phyloP scores from a whole-genome alignment of 2,797 vertebrate genomes.

The Chrysocyon brachyurus region DNA sequence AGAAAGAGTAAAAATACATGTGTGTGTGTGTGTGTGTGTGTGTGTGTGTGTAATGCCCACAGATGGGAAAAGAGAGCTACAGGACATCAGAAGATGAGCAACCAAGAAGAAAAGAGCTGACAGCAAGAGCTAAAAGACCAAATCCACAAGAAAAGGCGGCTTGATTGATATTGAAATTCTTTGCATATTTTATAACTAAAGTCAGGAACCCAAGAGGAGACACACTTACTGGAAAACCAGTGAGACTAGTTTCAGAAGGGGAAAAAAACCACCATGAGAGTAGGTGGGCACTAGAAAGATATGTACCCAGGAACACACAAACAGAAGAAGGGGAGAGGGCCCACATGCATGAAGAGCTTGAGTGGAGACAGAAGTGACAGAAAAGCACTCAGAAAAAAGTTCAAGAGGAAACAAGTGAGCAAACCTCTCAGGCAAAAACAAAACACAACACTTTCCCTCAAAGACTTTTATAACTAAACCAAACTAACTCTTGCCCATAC shows the following conservation, averaged over 20 bases:
- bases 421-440: not conserved
- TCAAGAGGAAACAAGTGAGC: not conserved
- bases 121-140: not conserved
- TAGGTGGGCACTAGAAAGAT: not conserved
- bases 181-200: not conserved
- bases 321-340: not conserved
- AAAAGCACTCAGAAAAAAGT: not conserved
- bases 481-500: not conserved
- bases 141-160: too few relatives aligned
- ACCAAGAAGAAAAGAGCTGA: not conserved
- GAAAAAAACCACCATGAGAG: not conserved
- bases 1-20: not conserved
- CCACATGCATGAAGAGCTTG: accelerated
- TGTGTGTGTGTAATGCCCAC: accelerated
- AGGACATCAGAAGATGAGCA: not conserved
- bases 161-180: not conserved
- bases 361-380: not conserved
- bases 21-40: accelerated
- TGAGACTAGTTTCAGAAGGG: not conserved
- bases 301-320: not conserved
- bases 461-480: not conserved
- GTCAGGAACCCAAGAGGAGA: not conserved
- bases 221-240: not conserved
- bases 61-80: not conserved
- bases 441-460: not conserved